Evolutionary conservation across 2,113 vertebrate species (phyloP).

Genomic region (Lophura nycthemera): DNA sequence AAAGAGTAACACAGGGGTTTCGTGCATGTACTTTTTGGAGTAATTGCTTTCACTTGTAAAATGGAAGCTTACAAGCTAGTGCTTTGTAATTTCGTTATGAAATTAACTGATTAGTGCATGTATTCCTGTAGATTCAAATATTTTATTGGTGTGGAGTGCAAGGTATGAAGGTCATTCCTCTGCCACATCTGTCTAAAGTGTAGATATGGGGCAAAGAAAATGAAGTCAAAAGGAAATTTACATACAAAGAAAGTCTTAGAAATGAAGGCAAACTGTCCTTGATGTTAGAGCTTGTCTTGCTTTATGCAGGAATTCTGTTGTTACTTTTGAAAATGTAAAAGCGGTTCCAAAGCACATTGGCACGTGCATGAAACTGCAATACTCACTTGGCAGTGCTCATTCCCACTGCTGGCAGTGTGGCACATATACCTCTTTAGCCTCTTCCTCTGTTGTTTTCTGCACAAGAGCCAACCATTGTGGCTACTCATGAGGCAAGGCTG

Average conservation of each 20-base stretch:
- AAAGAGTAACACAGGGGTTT: neutral
- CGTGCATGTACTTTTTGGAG: constrained; percentile 15
- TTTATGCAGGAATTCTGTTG: constrained; percentile 84
- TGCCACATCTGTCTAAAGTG: neutral
- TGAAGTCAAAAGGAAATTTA: constrained; percentile 30
- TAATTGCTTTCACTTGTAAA: constrained; percentile 40
- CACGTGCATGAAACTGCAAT: constrained; percentile 75
- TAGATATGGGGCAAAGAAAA: neutral
- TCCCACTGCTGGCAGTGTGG: constrained; percentile 81
- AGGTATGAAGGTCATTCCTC: neutral
- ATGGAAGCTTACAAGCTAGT: constrained; percentile 46
- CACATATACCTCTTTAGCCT: constrained; percentile 84
- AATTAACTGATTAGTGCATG: constrained; percentile 9
- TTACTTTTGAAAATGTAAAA: constrained; percentile 82
- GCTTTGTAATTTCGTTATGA: constrained; percentile 52
- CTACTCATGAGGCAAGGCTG: constrained; percentile 84
- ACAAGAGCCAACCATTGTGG: constrained; percentile 83
- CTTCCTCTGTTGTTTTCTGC: constrained; percentile 84
- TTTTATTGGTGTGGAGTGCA: constrained; percentile 16
- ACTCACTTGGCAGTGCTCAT: constrained; percentile 79
- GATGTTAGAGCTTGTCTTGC: constrained; percentile 71
- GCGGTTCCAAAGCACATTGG: constrained; percentile 82
- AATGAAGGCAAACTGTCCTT: constrained; percentile 53
- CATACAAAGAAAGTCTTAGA: neutral
- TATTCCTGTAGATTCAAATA: constrained; percentile 41